phyloP scores from a whole-genome alignment of 2,113 vertebrate genomes.

The Numida meleagris region DNA sequence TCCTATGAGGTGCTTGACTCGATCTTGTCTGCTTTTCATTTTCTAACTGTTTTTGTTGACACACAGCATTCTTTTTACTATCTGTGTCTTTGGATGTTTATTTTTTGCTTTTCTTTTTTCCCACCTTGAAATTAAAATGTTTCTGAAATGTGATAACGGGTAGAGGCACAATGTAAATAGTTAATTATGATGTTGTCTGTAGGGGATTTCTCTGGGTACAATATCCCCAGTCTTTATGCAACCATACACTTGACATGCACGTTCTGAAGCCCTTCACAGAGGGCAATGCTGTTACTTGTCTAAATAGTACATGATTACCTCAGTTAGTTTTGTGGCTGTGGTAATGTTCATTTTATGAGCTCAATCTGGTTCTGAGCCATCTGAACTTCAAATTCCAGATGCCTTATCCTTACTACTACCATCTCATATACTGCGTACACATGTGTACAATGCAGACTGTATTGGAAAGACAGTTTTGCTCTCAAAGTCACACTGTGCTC shows the following conservation, averaged over 20 bases:
- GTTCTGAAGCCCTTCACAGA: conserved; percentile 70
- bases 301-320: conserved; percentile 53
- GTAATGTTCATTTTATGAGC: conserved; percentile 62
- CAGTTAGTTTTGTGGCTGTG: conserved; percentile 46
- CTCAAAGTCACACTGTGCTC: not conserved
- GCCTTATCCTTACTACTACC: conserved; percentile 32
- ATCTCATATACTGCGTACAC: conserved; percentile 24
- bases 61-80: not conserved
- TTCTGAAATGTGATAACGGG: conserved; percentile 63
- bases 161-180: conserved; percentile 14
- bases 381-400: conserved; percentile 36
- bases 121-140: conserved; percentile 67
- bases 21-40: conserved; percentile 15
- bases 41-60: conserved; percentile 33
- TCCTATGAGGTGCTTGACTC: not conserved
- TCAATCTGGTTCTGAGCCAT: conserved; percentile 58
- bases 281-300: conserved; percentile 48
- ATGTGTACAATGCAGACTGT: conserved; percentile 17
- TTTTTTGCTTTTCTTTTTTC: conserved; percentile 54
- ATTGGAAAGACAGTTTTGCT: not conserved
- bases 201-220: conserved; percentile 47
- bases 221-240: conserved; percentile 65
- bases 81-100: not conserved
- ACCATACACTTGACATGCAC: conserved; percentile 64
- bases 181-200: conserved; percentile 55